phyloP scores from a whole-genome alignment of 1,140 invertebrate genomes.

The Drosophila tropicalis region DNA sequence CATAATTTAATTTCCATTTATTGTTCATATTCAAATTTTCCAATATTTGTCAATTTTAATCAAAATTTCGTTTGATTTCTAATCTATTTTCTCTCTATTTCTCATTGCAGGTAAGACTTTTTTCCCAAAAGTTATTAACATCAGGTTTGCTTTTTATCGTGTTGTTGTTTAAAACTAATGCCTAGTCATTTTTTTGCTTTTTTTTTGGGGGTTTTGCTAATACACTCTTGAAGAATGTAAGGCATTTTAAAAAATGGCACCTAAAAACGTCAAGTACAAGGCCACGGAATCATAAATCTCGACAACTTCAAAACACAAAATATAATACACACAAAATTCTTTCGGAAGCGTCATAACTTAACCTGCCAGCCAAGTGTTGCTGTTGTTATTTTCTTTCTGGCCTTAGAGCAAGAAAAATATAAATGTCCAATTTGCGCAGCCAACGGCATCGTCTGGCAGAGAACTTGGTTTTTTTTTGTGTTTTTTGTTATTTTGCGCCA shows the following conservation, averaged over 20 bases:
- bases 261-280: constrained; percentile 5
- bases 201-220: not conserved
- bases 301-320: constrained; percentile 10
- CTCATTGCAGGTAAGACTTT: constrained; percentile 65
- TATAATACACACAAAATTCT: constrained; percentile 6
- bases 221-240: not conserved
- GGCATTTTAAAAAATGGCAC: not conserved
- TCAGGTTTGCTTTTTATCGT: not conserved
- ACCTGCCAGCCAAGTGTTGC: constrained; percentile 15
- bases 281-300: constrained; percentile 10
- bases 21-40: constrained; percentile 48
- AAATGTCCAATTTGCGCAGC: constrained; percentile 78
- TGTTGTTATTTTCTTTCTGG: constrained; percentile 27
- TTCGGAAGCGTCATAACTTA: constrained; percentile 55
- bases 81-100: constrained; percentile 22
- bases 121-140: not conserved
- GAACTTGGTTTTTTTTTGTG: constrained; percentile 18
- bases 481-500: constrained; percentile 35
- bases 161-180: constrained; percentile 1
- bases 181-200: not conserved
- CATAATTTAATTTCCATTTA: constrained; percentile 44
- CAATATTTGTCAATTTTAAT: constrained; percentile 46
- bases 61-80: constrained; percentile 30
- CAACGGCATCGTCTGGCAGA: constrained; percentile 46
- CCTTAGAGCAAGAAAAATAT: constrained; percentile 65